Base-by-base conservation (phyloP, 2,888 invertebrate genomes). In the Sericinus montela region DNA sequence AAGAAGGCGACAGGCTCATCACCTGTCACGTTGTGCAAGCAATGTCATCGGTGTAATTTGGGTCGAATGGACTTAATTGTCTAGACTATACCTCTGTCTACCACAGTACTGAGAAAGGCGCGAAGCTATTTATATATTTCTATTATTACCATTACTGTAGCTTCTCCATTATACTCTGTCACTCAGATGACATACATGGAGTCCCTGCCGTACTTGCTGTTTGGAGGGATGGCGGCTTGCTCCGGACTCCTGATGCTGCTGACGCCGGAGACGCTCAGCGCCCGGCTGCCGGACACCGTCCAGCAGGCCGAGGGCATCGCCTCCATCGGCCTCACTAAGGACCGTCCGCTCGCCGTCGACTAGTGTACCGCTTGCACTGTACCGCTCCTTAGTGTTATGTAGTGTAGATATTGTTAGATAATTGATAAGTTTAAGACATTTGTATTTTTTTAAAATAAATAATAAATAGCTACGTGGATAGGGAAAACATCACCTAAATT, bases 151-250 rank as follows among this genome's bases (percentile, higher is more conserved):
- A n/a, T n/a, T n/a, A n/a, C n/a, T n/a, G n/a, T n/a, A n/a, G n/a
- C n/a, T n/a, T n/a, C n/a, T n/a, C n/a, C n/a, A n/a, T 16, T 4
- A 8, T 16, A 1, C 0, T 0, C 10, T 43, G 7, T 16, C 15
- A 29, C 19, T 15, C 57, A 81, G 80, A 71, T 72, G 41, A 59
- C 56, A 44, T 65, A 74, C 36, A 78, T 70, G 62, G 62, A 60
- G 45, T 57, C 69, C 0, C 56, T 82, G 1, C 82, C 84, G 6
- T 66, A 80, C 45, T 56, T 82, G 13, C 52, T 81, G 30, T 82
- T 82, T 58, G 75, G 77, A 2, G 49, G 63, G 25, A 69, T 77
- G 66, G 73, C 80, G 2, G 66, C 58, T 11, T 52, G 53, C 11
- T 60, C 77, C 1, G 78, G 75, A 3, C 48, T 66, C 8, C 57